Evolutionary conservation across 64 coral and sea anemone species (phyloP), one percentile per base, ranked within the genome.

Genomic region (Trachythela sp.): DNA sequence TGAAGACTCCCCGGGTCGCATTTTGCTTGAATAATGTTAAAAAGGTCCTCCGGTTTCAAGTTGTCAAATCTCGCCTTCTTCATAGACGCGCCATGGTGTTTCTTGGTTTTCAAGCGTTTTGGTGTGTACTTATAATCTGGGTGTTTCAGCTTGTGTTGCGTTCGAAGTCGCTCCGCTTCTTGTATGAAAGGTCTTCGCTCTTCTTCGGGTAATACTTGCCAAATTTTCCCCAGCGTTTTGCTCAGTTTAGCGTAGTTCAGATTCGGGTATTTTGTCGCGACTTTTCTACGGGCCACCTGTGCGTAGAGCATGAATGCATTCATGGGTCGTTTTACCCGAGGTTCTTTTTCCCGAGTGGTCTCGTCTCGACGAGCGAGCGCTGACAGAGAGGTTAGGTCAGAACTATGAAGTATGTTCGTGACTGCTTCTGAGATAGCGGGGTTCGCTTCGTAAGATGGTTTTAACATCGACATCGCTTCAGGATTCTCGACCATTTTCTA

Each of bases 271-370:
- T 80, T 80, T 11, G 75, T 80, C 30, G 75, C 75, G 13, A 80
- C 75, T 38, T 80, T 80, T 36, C 75, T 35, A 0, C 75, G 8
- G 31, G 75, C 75, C 9, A 80, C 75, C 30, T 80, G 75, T 13
- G 75, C 75, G 75, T 80, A 80, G 20, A 80, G 75, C 75, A 80
- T 80, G 34, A 80, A 80, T 8, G 75, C 75, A 22, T 80, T 80
- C 75, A 80, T 80, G 15, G 75, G 75, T 38, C 75, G 4, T 22
- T 80, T 80, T 18, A 80, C 75, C 9, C 75, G 26, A 30, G 31
- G 33, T 29, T 80, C 75, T 38, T 80, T 80, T 36, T 37, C 75
- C 20, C 75, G 31, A 15, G 9, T 80, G 9, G 33, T 30, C 13
- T 80, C 37, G 30, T 30, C 37, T 39, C 30, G 75, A 35, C 10